Evolutionary conservation across 2,113 vertebrate species (phyloP).

Genomic region (Ageneiosus marmoratus): DNA sequence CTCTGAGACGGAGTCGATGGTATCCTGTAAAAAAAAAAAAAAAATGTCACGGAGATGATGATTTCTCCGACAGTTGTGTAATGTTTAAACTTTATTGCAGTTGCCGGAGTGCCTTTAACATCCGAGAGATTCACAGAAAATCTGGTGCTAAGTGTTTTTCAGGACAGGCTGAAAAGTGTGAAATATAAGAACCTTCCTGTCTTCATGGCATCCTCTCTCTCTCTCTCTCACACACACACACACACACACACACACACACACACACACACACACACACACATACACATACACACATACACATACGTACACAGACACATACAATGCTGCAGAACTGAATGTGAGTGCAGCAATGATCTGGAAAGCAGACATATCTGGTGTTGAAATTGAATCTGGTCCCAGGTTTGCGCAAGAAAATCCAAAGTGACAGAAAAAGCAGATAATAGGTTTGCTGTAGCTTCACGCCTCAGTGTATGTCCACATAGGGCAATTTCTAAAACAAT

Average conservation of each 20-base stretch:
- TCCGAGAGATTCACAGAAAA: conserved; percentile 52
- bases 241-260: not conserved
- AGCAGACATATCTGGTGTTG: conserved; percentile 69
- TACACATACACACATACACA: not conserved
- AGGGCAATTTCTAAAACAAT: conserved; percentile 74
- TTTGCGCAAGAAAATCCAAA: conserved; percentile 73
- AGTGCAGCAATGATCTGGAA: conserved; percentile 61
- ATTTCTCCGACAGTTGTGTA: conserved; percentile 55
- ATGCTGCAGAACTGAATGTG: conserved; percentile 35
- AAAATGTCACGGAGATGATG: conserved; percentile 58
- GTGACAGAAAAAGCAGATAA: conserved; percentile 79
- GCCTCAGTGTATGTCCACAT: conserved; percentile 76
- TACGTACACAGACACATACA: conserved; percentile 7
- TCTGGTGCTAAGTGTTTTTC: conserved; percentile 69
- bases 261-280: not conserved
- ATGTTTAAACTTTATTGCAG: conserved; percentile 61
- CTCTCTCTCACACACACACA: conserved; percentile 1
- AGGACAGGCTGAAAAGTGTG: conserved; percentile 67
- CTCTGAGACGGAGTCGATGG: conserved; percentile 34
- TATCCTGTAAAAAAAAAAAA: conserved; percentile 47
- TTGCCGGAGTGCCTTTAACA: conserved; percentile 56
- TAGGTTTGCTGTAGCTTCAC: conserved; percentile 79
- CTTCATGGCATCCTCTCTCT: conserved; percentile 63
- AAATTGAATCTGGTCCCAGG: conserved; percentile 78
- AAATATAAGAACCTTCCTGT: conserved; percentile 64